phyloP scores from a whole-genome alignment of 1,140 invertebrate genomes.

The Caenorhabditis tropicalis region DNA sequence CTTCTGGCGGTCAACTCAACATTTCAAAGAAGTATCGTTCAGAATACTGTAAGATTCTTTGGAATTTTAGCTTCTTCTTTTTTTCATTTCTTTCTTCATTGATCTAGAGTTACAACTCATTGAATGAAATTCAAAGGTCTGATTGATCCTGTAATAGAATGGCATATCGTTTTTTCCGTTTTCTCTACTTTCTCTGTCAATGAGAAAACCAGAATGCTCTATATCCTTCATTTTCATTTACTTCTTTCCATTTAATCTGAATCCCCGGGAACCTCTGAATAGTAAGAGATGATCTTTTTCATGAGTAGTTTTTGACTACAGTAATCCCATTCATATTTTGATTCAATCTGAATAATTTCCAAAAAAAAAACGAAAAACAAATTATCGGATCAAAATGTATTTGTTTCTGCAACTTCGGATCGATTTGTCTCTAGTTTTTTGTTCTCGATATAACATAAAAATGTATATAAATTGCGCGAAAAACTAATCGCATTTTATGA shows the following conservation, averaged over 20 bases:
- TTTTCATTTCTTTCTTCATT: no score
- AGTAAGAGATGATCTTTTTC: no score
- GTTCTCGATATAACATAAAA: background rate
- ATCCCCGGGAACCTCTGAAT: no score
- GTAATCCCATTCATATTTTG: background rate
- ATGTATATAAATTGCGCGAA: constrained; percentile 16
- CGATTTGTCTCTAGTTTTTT: background rate
- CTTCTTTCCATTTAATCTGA: no score
- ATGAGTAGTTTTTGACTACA: no score
- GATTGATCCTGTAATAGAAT: no score
- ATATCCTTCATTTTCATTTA: no score
- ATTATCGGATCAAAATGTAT: background rate
- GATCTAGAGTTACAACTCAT: no score
- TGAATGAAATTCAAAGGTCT: no score
- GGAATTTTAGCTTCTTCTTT: background rate
- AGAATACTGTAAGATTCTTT: constrained; percentile 18
- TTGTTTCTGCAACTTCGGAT: background rate
- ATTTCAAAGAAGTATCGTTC: background rate
- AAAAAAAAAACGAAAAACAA: background rate
- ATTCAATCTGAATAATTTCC: background rate
- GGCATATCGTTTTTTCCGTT: no score
- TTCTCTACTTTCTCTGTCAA: no score
- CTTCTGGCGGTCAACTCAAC: background rate
- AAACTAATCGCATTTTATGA: constrained; percentile 41
- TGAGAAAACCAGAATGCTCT: no score